Evolutionary conservation across 2,888 invertebrate species (phyloP).

Genomic region (Melieria picta): DNA sequence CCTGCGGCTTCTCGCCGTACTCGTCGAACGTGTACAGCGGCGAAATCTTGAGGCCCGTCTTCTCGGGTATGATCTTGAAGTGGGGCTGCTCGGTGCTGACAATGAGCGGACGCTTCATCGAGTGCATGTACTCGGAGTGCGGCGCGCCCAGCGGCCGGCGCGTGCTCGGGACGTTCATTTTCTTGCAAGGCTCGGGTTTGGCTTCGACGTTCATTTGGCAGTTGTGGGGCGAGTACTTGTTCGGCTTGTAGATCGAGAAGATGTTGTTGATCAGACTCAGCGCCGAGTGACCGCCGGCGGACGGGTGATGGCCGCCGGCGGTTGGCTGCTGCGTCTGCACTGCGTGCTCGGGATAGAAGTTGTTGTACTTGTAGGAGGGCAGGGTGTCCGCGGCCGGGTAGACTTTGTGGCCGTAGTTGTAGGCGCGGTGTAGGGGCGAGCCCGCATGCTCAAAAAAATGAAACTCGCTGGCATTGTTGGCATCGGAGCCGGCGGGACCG

Average conservation of each 20-base stretch:
- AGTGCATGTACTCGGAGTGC: conserved; percentile 63
- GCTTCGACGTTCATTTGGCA: conserved; percentile 63
- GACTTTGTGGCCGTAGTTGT: conserved; percentile 60
- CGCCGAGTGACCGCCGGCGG: conserved; percentile 62
- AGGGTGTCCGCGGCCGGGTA: conserved; percentile 61
- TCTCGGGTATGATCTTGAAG: conserved; percentile 68
- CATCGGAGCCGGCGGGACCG: conserved; percentile 40
- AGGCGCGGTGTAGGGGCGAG: conserved; percentile 55
- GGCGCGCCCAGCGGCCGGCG: conserved; percentile 61
- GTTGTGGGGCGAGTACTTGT: conserved; percentile 66
- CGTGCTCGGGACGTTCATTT: conserved; percentile 66
- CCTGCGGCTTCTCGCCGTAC: conserved; percentile 56
- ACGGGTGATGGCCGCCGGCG: conserved; percentile 55
- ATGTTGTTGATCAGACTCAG: conserved; percentile 66
- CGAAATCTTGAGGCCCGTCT: conserved; percentile 70
- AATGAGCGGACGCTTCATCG: conserved; percentile 69
- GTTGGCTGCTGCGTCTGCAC: conserved; percentile 59
- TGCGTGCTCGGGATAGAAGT: conserved; percentile 63
- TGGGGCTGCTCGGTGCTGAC: conserved; percentile 68
- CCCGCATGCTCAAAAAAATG: conserved; percentile 64
- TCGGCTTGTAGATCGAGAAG: conserved; percentile 66
- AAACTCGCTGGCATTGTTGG: conserved; percentile 48
- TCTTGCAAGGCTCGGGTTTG: conserved; percentile 65
- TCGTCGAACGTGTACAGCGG: conserved; percentile 65
- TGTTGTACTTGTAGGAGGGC: conserved; percentile 65